Evolutionary conservation across 2,113 vertebrate genomes (phyloP), one percentile per base, ranked within the genome.

Genomic region (Electrona antarctica): DNA sequence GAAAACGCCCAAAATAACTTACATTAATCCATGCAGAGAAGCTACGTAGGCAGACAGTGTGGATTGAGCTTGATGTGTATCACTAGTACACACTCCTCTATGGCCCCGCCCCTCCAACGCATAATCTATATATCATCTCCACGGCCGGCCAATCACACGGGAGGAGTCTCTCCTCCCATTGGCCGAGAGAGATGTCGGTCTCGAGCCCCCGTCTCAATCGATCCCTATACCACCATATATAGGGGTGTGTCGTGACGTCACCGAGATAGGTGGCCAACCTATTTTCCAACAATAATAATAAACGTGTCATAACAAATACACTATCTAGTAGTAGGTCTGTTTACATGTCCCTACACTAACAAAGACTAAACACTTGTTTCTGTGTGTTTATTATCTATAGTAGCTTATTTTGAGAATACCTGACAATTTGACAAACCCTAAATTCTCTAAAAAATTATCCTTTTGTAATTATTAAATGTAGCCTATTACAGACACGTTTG

Each of bases 191-290:
- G 41, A 1, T 61, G n/a, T 89, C 89, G 81, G 77, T 87, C 87
- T 57, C 11, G 12, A 3, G 13, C 33, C 15, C 59, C 49, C 48
- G 55, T 63, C 76, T 67, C 81, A 86, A 89, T 80, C 84, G 76
- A 89, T 82, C 78, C 70, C 21, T 21, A 21, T 2, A 21, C 82
- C 71, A 70, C 82, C 85, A 86, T 91, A 28, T 21, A 81, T 89
- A 92, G 92, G 92, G 92, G 91, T 92, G 93, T 93, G 92, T 93
- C 92, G 64, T 93, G 92, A 93, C 92, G 92, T 92, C 83, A 75
- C 6, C 12, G 14, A 11, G 77, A 29, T 66, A 65, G 65, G 60
- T 80, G 64, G 85, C 86, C 84, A 91, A 89, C 82, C 33, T 41
- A 3, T 41, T 41, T 41, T 41, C 33, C 33, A 41, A 33, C 29